Evolutionary conservation across 2,888 invertebrate genomes (phyloP), one percentile per base, ranked within the genome.

Genomic region (Agyllia agylla): DNA sequence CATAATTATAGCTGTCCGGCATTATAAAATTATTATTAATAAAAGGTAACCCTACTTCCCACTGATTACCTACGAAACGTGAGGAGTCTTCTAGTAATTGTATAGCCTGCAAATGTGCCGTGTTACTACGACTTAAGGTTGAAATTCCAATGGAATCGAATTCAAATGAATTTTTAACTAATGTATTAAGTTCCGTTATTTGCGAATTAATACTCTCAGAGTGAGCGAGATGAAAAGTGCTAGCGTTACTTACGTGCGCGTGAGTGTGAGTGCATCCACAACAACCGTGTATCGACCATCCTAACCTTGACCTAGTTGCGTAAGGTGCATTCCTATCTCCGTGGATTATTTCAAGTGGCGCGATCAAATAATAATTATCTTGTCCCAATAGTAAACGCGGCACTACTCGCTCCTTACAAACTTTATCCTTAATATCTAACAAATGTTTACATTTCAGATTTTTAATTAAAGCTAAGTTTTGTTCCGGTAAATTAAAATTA

Each of bases 41-140:
- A 70, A 15, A 70, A 70, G 70, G 70, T 27, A 70, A 70, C 13
- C 70, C n/a, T 31, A 30, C 73, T 73, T 73, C 64, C 73, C 27
- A 73, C 17, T 17, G 27, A 75, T 31, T n/a, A n/a, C n/a, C 30
- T 31, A 31, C 30, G 1, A 31, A 31, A 75, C 75, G 31, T n/a
- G 75, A 31, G 75, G 30, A 75, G 31, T 31, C 75, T 31, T 31
- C 31, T 1, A 75, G 17, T 15, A 4, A 15, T 15, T 24, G 70
- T 27, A 27, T 27, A 27, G 30, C 73, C 17, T 15, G 73, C 73
- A 73, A 73, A 64, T 64, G 64, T 64, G 64, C 73, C 73, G 73
- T 17, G 17, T 73, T 73, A 13, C 11, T 73, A 73, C 73, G 35
- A 70, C 83, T 17, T 86, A 85, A 57, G 77, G 82, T 86, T 91